Percentiles rank a stretch among this genome's conserved stretches.
phyloP scores from a whole-genome alignment of 2,797 vertebrate species.

The Chelidonichthys spinosus region DNA sequence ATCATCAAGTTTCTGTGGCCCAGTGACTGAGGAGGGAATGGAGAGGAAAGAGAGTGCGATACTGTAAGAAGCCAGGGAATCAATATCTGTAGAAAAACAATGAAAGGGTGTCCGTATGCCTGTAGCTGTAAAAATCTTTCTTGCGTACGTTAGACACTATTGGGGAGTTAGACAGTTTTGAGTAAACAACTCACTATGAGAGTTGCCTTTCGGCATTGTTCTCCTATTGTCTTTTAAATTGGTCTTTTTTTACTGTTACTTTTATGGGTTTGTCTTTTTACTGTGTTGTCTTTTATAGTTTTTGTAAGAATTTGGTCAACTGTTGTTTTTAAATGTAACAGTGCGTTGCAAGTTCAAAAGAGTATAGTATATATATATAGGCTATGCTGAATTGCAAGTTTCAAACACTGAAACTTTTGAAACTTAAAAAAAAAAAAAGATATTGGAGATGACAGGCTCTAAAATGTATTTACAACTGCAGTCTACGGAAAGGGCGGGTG shows the following conservation, averaged over 20 bases:
- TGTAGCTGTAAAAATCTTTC: slow-evolving; percentile 19
- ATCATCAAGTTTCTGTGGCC: slow-evolving; percentile 45
- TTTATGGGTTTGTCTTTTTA: not conserved
- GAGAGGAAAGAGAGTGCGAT: slow-evolving; percentile 16
- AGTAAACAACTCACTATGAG: not conserved
- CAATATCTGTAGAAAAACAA: slow-evolving; percentile 54
- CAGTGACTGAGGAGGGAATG: slow-evolving; percentile 37
- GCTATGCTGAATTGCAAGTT: not conserved
- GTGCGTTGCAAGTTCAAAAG: no score
- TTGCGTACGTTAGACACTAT: slow-evolving; percentile 16
- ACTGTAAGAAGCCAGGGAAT: slow-evolving; percentile 46
- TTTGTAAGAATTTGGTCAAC: not conserved
- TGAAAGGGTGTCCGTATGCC: slow-evolving; percentile 23
- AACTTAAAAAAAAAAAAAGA: not conserved
- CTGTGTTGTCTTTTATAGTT: not conserved
- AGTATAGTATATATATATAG: no score
- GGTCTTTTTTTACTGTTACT: not conserved
- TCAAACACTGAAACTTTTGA: not conserved
- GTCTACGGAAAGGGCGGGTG: not conserved
- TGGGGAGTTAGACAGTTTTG: slow-evolving; percentile 7
- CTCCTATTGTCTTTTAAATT: not conserved
- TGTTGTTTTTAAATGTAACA: not conserved
- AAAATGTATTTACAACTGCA: not conserved
- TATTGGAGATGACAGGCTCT: not conserved
- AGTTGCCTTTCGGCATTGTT: not conserved